Evolutionary conservation across 2,888 invertebrate genomes (phyloP), one percentile per base, ranked within the genome.

Genomic region (Pheosia gnoma): DNA sequence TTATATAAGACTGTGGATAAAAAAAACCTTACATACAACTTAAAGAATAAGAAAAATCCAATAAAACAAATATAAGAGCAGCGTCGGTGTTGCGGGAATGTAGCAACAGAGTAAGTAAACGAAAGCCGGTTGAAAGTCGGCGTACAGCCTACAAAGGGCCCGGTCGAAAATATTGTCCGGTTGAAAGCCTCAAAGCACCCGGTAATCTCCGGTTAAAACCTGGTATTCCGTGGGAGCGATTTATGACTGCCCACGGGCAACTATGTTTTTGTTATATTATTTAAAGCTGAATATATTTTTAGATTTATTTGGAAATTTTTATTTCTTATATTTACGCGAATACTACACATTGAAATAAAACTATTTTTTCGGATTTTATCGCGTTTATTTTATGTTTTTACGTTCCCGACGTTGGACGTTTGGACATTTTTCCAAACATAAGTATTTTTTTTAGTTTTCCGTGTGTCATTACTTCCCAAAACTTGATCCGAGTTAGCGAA

Each of bases 151-250:
- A 75, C 76, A 77, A 73, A 72, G 71, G 71, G 67, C 61, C 60
- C 64, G 64, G 67, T 58, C 72, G 75, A 76, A 82, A 83, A 87
- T 87, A 88, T 86, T 82, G 88, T 84, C 84, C 83, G 80, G 82
- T 80, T 81, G 82, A 84, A 84, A 88, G 84, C 87, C 86, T 77
- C 87, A 85, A 85, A 85, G 87, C 82, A 82, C 79, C 80, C 77
- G 71, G 85, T 89, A 88, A 89, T 87, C 88, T 80, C 77, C 75
- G 68, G 75, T 74, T 78, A 80, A 81, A 80, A 79, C 78, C 63
- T 76, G 76, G 74, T 74, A 74, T 77, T 75, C 74, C 59, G 62
- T 68, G 66, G 61, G 59, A 60, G 68, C 72, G 72, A 79, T 79
- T 80, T 81, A 81, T 76, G 77, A 66, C 59, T 37, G 54, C 45